phyloP scores from a whole-genome alignment of 1,140 invertebrate species.

The Linepithema humile region DNA sequence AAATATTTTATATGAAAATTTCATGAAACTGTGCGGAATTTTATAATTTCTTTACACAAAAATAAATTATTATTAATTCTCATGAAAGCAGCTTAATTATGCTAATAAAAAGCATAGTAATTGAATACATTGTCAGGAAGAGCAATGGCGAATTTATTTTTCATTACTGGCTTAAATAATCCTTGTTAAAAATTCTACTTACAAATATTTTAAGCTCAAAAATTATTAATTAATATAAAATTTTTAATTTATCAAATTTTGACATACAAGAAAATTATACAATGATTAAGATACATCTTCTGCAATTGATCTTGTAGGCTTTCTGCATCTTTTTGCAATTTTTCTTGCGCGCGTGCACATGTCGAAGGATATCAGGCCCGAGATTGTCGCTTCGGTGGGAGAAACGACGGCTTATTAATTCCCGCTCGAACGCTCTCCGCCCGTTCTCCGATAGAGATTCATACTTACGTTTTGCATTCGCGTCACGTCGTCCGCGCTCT shows the following conservation, averaged over 20 bases:
- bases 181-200: no score
- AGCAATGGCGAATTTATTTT: not conserved
- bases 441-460: slow-evolving; percentile 33
- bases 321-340: not conserved
- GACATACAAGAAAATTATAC: no score
- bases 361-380: not conserved
- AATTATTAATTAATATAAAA: no score
- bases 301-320: not conserved
- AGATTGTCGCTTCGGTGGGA: not conserved
- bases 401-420: slow-evolving; percentile 49
- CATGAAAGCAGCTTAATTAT: not conserved
- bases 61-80: not conserved
- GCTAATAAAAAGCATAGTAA: not conserved
- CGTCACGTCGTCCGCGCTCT: slow-evolving; percentile 38
- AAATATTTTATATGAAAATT: not conserved
- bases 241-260: not conserved
- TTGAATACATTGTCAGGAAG: not conserved
- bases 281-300: no score
- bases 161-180: not conserved
- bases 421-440: not conserved
- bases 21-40: not conserved
- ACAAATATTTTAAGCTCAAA: not conserved
- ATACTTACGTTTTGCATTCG: slow-evolving; percentile 26
- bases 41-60: not conserved
- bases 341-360: not conserved